phyloP scores from a whole-genome alignment of 2,888 invertebrate genomes.

The Boloria euphrosyne region DNA sequence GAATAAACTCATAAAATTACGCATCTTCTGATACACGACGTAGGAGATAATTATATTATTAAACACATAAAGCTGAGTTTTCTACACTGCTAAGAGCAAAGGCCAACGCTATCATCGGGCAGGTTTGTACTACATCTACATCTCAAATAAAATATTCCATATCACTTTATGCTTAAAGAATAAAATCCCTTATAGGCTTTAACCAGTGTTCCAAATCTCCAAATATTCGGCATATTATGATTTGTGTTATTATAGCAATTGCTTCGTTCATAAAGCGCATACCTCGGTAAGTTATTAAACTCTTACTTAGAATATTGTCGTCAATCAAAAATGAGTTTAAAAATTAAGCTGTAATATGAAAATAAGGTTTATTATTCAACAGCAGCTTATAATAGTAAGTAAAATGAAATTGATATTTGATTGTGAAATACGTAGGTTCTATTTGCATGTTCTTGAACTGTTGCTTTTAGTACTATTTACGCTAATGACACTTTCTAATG shows the following conservation, averaged over 20 bases:
- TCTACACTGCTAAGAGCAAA: constrained; percentile 56
- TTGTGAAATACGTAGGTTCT: constrained; percentile 50
- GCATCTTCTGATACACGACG: constrained; percentile 36
- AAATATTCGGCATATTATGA: constrained; percentile 47
- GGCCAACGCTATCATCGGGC: constrained; percentile 48
- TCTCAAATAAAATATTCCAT: background rate
- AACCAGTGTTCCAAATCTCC: constrained; percentile 22
- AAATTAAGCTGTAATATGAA: constrained; percentile 41
- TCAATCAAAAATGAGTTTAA: constrained; percentile 40
- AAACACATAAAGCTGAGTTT: constrained; percentile 38
- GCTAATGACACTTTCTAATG: constrained; percentile 63
- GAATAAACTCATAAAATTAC: constrained; percentile 30
- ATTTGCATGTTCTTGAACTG: constrained; percentile 62
- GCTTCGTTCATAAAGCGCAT: constrained; percentile 62
- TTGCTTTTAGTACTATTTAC: constrained; percentile 55
- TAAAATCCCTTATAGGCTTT: constrained; percentile 11
- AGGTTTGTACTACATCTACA: constrained; percentile 41
- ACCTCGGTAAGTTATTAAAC: constrained; percentile 59
- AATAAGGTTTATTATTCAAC: constrained; percentile 30
- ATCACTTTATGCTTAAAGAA: background rate
- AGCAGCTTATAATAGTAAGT: constrained; percentile 33
- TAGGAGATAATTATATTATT: constrained; percentile 33
- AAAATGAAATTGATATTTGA: constrained; percentile 54
- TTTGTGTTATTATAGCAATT: constrained; percentile 64
- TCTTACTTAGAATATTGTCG: constrained; percentile 47